Conservation (phyloP, 1,140 invertebrate species). For the Cecropterus lyciades region DNA sequence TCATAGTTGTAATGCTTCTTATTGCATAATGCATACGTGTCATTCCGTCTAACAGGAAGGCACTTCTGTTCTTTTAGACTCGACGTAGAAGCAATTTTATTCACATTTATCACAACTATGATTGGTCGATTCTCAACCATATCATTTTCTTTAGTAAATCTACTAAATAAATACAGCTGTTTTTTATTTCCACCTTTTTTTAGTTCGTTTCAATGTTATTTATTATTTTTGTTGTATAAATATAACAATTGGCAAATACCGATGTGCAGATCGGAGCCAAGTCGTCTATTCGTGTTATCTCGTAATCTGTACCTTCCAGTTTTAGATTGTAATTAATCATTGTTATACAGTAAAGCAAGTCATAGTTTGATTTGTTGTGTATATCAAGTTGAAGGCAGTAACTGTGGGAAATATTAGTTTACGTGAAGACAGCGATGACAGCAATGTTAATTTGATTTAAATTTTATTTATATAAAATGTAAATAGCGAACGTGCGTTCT, state of each 20-base stretch:
- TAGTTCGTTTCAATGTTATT: slow-evolving; percentile 2
- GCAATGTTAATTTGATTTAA: no score
- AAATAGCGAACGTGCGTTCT: no score
- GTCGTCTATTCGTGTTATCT: slow-evolving; percentile 18
- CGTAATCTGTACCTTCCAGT: slow-evolving; percentile 30
- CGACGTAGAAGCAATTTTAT: slow-evolving; percentile 21
- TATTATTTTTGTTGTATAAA: slow-evolving; percentile 14
- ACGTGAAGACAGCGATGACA: no score
- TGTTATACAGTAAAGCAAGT: slow-evolving; percentile 9
- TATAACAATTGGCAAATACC: slow-evolving; percentile 32
- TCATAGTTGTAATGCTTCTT: slow-evolving; percentile 25
- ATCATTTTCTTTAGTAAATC: slow-evolving; percentile 10
- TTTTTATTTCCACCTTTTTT: background rate
- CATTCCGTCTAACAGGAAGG: slow-evolving; percentile 31
- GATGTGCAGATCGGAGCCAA: slow-evolving; percentile 14
- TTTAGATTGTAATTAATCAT: slow-evolving; percentile 34
- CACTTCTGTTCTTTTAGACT: slow-evolving; percentile 29
- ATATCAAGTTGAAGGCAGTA: no score
- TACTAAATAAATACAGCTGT: background rate
- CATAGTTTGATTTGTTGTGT: background rate
- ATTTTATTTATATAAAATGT: no score
- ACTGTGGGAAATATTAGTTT: no score
- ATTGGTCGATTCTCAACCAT: slow-evolving; percentile 15
- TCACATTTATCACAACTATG: slow-evolving; percentile 23
- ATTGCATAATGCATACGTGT: slow-evolving; percentile 36